Base-by-base conservation (phyloP, 2,888 invertebrate species). In the Dasysyrphus tricinctus region DNA sequence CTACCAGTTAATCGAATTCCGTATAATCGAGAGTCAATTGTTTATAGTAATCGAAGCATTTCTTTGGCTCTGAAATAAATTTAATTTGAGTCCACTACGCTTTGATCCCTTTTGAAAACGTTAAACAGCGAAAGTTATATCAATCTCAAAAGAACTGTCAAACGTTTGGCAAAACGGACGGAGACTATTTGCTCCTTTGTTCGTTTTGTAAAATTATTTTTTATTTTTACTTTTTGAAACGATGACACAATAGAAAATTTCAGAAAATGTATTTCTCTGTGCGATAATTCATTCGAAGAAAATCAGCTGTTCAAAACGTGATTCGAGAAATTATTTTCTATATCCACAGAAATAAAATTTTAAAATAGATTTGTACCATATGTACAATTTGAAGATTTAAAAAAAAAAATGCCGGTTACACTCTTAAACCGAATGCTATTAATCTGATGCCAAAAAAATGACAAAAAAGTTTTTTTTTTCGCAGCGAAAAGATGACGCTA, bases 291-390 rank as follows among this genome's bases (percentile, higher is more conserved):
- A 59, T 54, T 67, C 14, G 8, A 44, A 54, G 8, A 9, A 49
- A 72, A 78, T 82, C 82, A 82, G 82, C 82, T 82, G 82, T 82
- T 78, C 19, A 5, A 78, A 51, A 69, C 82, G 82, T 82, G 82
- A 73, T 73, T 73, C 24, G n/a, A 42, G 14, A 74, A 24, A n/a
- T n/a, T 16, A 47, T 54, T 63, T 75, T 61, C 51, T 51, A 59
- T 61, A 59, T 61, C 9, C 42, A 12, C 24, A 24, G 47, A 80
- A 75, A 67, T 67, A 34, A 42, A 59, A 24, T 34, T 19, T 61
- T 51, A 59, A 78, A 79, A 79, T 73, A 67, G 42, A 37, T 1
- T 11, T 8, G 16, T 9, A 54, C 24, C 7, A 16, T 44, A 44
- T n/a, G 12, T 44, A 44, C n/a, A 9, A 49, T 2, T 6, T 44